phyloP scores from a whole-genome alignment of 1,140 invertebrate genomes.

The Mercenaria mercenaria region DNA sequence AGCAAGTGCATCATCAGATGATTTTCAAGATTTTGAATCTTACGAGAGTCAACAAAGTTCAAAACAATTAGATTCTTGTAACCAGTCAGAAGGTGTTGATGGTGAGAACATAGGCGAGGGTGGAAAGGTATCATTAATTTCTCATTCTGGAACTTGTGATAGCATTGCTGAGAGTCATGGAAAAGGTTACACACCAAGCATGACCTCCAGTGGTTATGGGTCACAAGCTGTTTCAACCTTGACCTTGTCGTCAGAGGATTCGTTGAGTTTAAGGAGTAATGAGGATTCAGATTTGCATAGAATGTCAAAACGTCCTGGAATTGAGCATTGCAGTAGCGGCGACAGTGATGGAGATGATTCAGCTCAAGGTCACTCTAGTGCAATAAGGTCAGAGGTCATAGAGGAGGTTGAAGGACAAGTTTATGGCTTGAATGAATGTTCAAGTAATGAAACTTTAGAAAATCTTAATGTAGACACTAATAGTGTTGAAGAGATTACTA shows the following conservation, averaged over 20 bases:
- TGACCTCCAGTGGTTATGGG: slow-evolving; percentile 87
- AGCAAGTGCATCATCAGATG: no score
- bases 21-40: slow-evolving; percentile 84
- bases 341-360: slow-evolving; percentile 71
- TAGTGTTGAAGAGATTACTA: slow-evolving; percentile 17
- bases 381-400: slow-evolving; percentile 51
- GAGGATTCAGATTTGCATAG: slow-evolving; percentile 90
- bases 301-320: slow-evolving; percentile 90
- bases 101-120: slow-evolving; percentile 22
- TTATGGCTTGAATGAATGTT: slow-evolving; percentile 40
- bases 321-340: slow-evolving; percentile 71
- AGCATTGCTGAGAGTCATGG: slow-evolving; percentile 80
- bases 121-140: slow-evolving; percentile 68
- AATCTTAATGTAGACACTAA: slow-evolving; percentile 46
- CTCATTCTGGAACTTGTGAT: slow-evolving; percentile 83
- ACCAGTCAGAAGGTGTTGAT: slow-evolving; percentile 20
- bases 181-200: slow-evolving; percentile 84
- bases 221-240: slow-evolving; percentile 96
- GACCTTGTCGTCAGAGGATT: slow-evolving; percentile 96
- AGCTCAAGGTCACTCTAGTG: slow-evolving; percentile 43
- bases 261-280: slow-evolving; percentile 94
- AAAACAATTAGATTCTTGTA: slow-evolving; percentile 54
- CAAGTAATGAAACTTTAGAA: slow-evolving; percentile 59
- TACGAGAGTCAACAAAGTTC: slow-evolving; percentile 77
- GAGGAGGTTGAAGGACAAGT: slow-evolving; percentile 27